Conservation (phyloP, 2,113 vertebrate species). For the Anseranas semipalmata region DNA sequence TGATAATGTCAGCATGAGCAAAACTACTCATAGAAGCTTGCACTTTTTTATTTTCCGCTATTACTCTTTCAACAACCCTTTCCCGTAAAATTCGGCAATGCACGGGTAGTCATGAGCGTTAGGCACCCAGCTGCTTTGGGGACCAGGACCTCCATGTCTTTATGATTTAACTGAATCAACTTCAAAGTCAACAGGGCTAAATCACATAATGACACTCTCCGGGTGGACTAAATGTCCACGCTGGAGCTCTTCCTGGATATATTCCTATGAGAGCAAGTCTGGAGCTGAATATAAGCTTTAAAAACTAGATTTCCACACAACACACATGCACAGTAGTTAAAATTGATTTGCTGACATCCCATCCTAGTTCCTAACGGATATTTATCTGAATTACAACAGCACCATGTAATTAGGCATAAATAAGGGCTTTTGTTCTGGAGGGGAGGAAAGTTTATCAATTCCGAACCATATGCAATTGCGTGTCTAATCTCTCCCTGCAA, state of each 20-base stretch:
- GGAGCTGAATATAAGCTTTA: neutral
- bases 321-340: neutral
- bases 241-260: neutral
- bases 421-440: conserved; percentile 32
- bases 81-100: neutral
- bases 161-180: neutral
- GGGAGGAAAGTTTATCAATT: conserved; percentile 42
- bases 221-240: neutral
- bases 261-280: neutral
- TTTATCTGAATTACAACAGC: conserved; percentile 44
- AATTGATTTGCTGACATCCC: conserved; percentile 23
- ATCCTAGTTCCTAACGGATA: neutral
- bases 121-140: neutral
- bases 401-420: conserved; percentile 33
- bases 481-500: conserved; percentile 64
- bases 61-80: neutral
- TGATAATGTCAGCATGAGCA: conserved; percentile 21
- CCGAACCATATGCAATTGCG: conserved; percentile 48
- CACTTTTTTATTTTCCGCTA: neutral
- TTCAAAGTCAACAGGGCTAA: neutral
- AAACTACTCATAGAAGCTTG: neutral
- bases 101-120: accelerated
- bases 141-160: neutral
- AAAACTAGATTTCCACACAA: neutral
- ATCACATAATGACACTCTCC: neutral